Base-by-base conservation (phyloP, 2,113 vertebrate species). In the Lontra canadensis region DNA sequence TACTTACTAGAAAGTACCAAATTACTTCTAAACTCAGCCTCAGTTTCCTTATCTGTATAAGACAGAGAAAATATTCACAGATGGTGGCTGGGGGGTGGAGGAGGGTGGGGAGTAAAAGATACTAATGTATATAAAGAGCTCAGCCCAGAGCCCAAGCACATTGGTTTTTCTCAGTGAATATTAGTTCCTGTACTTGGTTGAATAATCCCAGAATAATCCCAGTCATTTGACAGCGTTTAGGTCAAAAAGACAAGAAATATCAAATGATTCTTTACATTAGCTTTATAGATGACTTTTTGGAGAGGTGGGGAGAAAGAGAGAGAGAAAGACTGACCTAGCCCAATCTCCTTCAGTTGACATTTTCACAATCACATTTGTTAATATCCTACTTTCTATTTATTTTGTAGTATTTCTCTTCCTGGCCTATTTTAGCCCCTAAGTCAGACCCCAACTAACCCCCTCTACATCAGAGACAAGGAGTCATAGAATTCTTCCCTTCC, bases 161-260 rank as follows among this genome's bases (percentile, higher is more conserved):
- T 29, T 44, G 61, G 42, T 79, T 83, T 92, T 95, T 89, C 39
- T 78, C 57, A 31, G 47, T 71, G 59, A 88, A 47, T 63, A 17
- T 81, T 82, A 78, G 73, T 82, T 81, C 42, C 26, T 81, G 34
- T 74, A 7, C 15, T 86, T 92, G 52, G 80, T 29, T 95, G 12
- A 94, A 69, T 94, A 86, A 59, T 95, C 9, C 6, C 26, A 74
- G 67, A 94, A 69, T 94, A 86, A 59, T 95, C 9, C 6, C 26
- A 74, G 67, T 31, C 11, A 1, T 87, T 90, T 85, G 71, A 93
- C 3, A 44, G 52, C 9, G 17, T 69, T 83, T 6, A 93, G 36
- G 55, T 61, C 47, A 95, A 91, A 97, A 63, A 94, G 49, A 63
- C 18, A n/a, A 96, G 29, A 90, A 26, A 59, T 14, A 63, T 97